Evolutionary conservation across 1,140 invertebrate species (phyloP).

Genomic region (Araneus ventricosus): DNA sequence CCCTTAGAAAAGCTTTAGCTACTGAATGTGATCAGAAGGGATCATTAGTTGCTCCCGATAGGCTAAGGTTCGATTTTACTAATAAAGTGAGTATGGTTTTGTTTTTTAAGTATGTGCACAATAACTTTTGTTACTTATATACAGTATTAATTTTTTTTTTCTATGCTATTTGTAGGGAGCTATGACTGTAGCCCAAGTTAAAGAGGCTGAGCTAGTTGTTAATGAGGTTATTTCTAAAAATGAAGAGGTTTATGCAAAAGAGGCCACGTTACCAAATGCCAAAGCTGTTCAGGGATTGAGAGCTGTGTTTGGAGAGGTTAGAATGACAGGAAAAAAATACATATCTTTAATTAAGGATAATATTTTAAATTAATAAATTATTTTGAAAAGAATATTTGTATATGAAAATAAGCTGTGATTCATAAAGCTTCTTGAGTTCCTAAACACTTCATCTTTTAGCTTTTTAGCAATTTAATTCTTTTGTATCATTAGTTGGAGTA

Average conservation of each 20-base stretch:
- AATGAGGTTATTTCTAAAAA: conserved; percentile 90
- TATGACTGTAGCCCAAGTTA: conserved; percentile 92
- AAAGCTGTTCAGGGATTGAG: conserved; percentile 96
- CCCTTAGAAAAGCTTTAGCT: conserved; percentile 92
- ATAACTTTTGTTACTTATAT: conserved; percentile 41
- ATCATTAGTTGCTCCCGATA: conserved; percentile 98
- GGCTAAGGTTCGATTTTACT: conserved; percentile 98
- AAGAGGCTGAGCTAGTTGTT: conserved; percentile 89
- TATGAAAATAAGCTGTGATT: too few relatives aligned
- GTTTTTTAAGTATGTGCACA: not conserved
- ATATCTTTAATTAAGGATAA: too few relatives aligned
- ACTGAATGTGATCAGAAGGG: conserved; percentile 97
- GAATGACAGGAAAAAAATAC: not conserved
- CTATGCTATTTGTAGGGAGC: conserved; percentile 83
- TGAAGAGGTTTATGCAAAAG: conserved; percentile 93
- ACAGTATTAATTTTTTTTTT: not conserved
- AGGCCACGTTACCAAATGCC: conserved; percentile 89
- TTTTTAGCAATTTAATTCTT: too few relatives aligned
- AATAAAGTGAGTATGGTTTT: conserved; percentile 85
- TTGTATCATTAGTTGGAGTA: too few relatives aligned
- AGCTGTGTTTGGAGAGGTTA: conserved; percentile 97
- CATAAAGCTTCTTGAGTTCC: too few relatives aligned
- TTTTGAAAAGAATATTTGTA: too few relatives aligned
- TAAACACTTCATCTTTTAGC: too few relatives aligned
- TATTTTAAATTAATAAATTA: too few relatives aligned